A percentile compares a stretch with the other conserved stretches of the same genome.
Evolutionary conservation across 2,888 invertebrate species (phyloP).

Genomic region (Trileptium ribeirensis): DNA sequence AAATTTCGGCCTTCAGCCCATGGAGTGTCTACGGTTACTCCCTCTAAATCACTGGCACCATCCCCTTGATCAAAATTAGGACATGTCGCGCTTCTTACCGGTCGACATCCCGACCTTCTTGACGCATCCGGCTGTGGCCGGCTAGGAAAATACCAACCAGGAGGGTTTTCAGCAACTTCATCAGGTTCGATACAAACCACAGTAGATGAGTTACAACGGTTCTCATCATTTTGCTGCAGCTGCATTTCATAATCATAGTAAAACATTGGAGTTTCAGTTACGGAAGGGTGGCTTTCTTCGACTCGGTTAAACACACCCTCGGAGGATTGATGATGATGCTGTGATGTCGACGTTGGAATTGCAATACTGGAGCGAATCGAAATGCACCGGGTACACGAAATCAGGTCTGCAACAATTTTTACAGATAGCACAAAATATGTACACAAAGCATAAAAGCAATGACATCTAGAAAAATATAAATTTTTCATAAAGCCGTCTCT

Average conservation of each 20-base stretch:
- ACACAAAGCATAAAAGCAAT: not conserved
- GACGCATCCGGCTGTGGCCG: not conserved
- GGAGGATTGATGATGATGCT: not conserved
- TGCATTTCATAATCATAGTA: not conserved
- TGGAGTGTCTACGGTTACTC: not conserved
- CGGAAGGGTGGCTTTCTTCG: not conserved
- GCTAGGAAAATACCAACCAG: not conserved
- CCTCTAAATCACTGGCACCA: not conserved
- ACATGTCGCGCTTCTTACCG: no score
- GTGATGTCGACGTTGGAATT: constrained; percentile 31
- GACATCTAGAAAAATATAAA: no score
- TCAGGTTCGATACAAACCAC: not conserved
- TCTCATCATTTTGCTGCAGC: not conserved
- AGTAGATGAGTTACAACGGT: not conserved
- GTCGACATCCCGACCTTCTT: not conserved
- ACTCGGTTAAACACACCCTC: not conserved
- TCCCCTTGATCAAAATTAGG: not conserved
- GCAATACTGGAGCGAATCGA: constrained; percentile 59
- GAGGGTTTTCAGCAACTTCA: not conserved
- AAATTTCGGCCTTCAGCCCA: not conserved
- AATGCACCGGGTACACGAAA: constrained; percentile 83
- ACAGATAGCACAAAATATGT: not conserved
- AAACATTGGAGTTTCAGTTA: not conserved
- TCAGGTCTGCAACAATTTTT: constrained; percentile 60
- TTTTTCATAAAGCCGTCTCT: not conserved